These are phyloP conservation scores for Netelia virgata DNA, from an alignment of 2,888 invertebrate genomes.

Conservation along the genomic window DNA sequence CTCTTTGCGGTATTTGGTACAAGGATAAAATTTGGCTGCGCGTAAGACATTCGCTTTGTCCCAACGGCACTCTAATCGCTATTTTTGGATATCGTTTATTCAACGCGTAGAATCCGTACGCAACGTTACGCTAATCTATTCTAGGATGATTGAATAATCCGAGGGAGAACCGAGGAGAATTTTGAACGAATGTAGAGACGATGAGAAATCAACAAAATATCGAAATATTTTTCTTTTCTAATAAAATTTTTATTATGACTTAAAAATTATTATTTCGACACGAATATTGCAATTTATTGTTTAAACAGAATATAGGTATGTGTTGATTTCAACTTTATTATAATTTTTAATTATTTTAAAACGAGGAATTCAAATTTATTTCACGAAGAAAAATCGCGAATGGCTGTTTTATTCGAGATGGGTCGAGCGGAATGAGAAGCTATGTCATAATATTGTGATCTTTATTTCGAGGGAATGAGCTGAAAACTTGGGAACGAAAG, in stretches of 20 bases:
- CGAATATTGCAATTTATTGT: no score
- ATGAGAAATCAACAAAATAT: neutral
- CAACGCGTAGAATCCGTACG: slow-evolving; percentile 41
- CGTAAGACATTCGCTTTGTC: neutral
- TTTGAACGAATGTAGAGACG: neutral
- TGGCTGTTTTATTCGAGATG: no score
- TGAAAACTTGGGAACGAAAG: no score
- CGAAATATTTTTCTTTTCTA: no score
- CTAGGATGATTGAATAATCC: slow-evolving; percentile 60
- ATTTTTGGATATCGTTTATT: slow-evolving; percentile 62
- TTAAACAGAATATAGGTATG: no score
- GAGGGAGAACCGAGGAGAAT: slow-evolving; percentile 16
- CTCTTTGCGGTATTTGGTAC: neutral
- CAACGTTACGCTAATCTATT: slow-evolving; percentile 41
- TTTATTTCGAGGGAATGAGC: neutral
- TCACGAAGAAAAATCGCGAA: no score
- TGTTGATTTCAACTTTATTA: no score
- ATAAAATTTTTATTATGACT: no score
- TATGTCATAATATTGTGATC: neutral
- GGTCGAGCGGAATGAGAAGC: neutral
- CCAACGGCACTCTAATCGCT: slow-evolving; percentile 55
- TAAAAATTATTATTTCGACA: no score
- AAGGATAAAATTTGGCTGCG: no score
- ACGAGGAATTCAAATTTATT: no score
- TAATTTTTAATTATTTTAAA: no score